Evolutionary conservation across 2,797 vertebrate genomes (phyloP).

Genomic region (Atherinosoma microstoma): DNA sequence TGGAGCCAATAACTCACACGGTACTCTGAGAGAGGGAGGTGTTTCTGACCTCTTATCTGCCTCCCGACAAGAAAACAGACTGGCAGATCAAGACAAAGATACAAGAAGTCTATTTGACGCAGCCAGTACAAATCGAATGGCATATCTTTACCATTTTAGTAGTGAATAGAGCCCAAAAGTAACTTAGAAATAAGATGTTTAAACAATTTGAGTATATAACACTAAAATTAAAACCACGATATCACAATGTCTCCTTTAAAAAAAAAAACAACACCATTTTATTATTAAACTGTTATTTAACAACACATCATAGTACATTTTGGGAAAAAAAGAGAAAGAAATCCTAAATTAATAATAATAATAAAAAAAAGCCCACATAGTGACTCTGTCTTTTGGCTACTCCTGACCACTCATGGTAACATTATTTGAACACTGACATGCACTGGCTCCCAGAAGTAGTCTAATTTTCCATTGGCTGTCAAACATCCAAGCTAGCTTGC

Average conservation of each 20-base stretch:
- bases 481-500: conserved; percentile 1
- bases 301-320: neutral
- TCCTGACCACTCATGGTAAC: conserved; percentile 17
- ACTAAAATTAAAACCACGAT: neutral
- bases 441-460: neutral
- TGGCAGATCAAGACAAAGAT: conserved; percentile 17
- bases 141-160: neutral
- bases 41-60: conserved; percentile 28
- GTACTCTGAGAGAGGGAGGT: conserved; percentile 50
- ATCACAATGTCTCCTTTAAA: neutral
- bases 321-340: neutral
- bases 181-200: too few relatives aligned
- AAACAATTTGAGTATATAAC: neutral
- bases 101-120: neutral
- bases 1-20: conserved; percentile 52
- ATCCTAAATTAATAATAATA: neutral
- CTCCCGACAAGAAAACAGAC: neutral
- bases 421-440: neutral
- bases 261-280: neutral
- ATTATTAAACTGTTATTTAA: neutral
- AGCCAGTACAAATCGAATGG: neutral
- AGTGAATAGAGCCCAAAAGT: neutral
- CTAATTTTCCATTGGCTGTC: neutral
- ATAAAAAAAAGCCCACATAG: conserved; percentile 1
- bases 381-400: conserved; percentile 2